Evolutionary conservation across 2,797 vertebrate species (phyloP).

Genomic region (Microcaecilia unicolor): DNA sequence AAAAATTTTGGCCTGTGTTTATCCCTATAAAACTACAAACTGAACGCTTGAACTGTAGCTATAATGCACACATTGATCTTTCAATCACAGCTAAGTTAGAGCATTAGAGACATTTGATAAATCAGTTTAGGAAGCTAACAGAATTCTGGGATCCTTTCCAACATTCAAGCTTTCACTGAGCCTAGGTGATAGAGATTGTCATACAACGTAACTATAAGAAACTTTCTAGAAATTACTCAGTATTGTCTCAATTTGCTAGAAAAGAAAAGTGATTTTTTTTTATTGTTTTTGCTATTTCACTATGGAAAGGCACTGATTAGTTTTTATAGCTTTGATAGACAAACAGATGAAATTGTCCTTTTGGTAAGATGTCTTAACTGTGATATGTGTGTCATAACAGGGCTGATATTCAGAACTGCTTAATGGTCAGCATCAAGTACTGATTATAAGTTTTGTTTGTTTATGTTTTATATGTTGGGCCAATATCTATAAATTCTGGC

Average conservation of each 20-base stretch:
- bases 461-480: too few relatives aligned
- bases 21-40: slow-evolving; percentile 26
- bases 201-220: too few relatives aligned
- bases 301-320: slow-evolving; percentile 17
- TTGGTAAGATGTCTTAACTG: slow-evolving; percentile 36
- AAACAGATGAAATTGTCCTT: slow-evolving; percentile 24
- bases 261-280: slow-evolving; percentile 38
- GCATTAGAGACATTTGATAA: slow-evolving; percentile 28
- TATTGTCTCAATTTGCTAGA: slow-evolving; percentile 30
- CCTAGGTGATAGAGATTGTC: too few relatives aligned
- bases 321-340: slow-evolving; percentile 25
- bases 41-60: slow-evolving; percentile 29
- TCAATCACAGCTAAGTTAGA: slow-evolving; percentile 48
- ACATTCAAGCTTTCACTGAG: slow-evolving; percentile 28
- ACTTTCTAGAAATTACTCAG: too few relatives aligned
- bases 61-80: slow-evolving; percentile 39
- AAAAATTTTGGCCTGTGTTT: too few relatives aligned
- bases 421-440: too few relatives aligned
- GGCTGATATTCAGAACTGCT: too few relatives aligned
- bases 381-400: too few relatives aligned
- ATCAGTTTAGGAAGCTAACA: slow-evolving; percentile 41
- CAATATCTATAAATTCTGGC: too few relatives aligned
- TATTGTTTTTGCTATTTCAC: slow-evolving; percentile 29
- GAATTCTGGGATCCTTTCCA: slow-evolving; percentile 37
- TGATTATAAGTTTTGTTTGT: too few relatives aligned